phyloP scores from a whole-genome alignment of 2,113 vertebrate species.

The Atractosteus spatula region DNA sequence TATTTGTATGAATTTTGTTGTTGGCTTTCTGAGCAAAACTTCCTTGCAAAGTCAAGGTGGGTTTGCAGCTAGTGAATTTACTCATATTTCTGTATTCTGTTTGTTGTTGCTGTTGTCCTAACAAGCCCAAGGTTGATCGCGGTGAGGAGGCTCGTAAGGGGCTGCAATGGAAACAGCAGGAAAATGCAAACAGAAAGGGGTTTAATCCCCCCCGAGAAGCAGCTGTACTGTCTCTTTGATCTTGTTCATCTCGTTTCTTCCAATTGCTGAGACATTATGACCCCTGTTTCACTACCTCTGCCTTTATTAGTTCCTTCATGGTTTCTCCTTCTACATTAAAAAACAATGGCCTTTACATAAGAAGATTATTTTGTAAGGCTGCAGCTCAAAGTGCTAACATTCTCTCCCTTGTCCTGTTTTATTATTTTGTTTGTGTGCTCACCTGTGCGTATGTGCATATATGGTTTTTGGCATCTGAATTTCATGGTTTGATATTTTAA shows the following conservation, averaged over 20 bases:
- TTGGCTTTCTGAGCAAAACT: constrained; percentile 37
- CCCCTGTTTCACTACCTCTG: constrained; percentile 17
- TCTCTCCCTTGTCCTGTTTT: not conserved
- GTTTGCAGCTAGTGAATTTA: constrained; percentile 35
- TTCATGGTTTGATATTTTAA: constrained; percentile 50
- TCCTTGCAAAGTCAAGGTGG: constrained; percentile 41
- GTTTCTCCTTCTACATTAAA: constrained; percentile 23
- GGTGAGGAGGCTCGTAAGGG: constrained; percentile 34
- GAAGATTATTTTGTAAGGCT: constrained; percentile 15
- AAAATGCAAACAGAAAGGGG: constrained; percentile 44
- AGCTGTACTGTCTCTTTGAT: constrained; percentile 8
- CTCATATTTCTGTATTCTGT: constrained; percentile 42
- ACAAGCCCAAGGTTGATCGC: constrained; percentile 43
- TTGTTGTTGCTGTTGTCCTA: constrained; percentile 47
- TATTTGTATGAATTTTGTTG: constrained; percentile 19
- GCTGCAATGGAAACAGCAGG: constrained; percentile 41
- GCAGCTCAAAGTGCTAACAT: not conserved
- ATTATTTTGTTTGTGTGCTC: not conserved
- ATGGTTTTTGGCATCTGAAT: constrained; percentile 27
- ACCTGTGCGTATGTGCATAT: not conserved
- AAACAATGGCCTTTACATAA: constrained; percentile 22
- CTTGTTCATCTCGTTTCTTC: not conserved
- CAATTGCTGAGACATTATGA: not conserved
- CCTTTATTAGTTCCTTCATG: constrained; percentile 36
- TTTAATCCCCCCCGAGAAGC: constrained; percentile 40